Base-by-base conservation (phyloP, 2,888 invertebrate genomes). In the Aphidoletes aphidimyza region DNA sequence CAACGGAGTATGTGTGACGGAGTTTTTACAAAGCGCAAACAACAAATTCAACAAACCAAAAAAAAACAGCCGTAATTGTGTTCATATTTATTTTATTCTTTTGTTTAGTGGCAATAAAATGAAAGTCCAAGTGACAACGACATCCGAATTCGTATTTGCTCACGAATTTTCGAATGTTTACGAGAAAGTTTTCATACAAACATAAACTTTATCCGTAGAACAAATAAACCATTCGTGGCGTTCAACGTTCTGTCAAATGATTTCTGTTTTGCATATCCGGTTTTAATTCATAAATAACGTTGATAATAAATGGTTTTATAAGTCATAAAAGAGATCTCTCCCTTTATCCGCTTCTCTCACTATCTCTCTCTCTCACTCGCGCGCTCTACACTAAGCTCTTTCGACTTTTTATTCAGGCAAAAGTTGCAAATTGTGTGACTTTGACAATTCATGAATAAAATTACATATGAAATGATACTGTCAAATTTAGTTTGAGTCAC, bases 51-150 rank as follows among this genome's bases (percentile, higher is more conserved):
- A 69, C 69, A 30, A 11, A 19, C 22, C 2, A 54, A 54, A 54
- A 54, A 54, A 54, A 22, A 54, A n/a, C 34, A 11, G 22, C 22
- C 19, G 17, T 69, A 69, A 69, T 69, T 69, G 69, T n/a, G 34
- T 69, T 69, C 69, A 17, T 34, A 26, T 69, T 69, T 30, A 69
- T 69, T 69, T 69, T 69, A 34, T 34, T 14, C 30, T 30, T 11
- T 69, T 69, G 69, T 69, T 30, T 69, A 69, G 69, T 69, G 69
- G 69, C 69, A 69, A 69, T 69, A 69, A 69, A 69, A 69, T 69
- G 34, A 30, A 34, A 47, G 22, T 54, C 22, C 54, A 54, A 54
- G 26, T 54, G 6, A 54, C 54, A 54, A 54, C 26, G 26, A 26
- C 54, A 54, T 69, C 69, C 69, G 30, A 69, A 30, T n/a, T 30